Evolutionary conservation across 2,888 invertebrate genomes (phyloP), one percentile per base, ranked within the genome.

Genomic region (Quadroppia sp.): DNA sequence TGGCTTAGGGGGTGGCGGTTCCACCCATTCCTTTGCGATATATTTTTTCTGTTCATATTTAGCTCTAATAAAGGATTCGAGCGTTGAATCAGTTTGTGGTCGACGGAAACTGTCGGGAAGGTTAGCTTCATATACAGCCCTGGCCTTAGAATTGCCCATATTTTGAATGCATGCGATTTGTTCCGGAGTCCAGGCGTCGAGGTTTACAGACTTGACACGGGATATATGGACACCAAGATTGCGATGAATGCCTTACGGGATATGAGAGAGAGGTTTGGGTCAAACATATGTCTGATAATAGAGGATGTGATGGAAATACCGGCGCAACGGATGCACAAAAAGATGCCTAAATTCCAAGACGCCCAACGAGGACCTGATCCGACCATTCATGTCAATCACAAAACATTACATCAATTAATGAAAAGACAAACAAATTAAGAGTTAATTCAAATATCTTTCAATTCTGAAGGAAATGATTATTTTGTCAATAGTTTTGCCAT

Each of bases 11-110:
- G 90, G 84, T 7, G 90, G 86, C 17, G 92, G 92, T 53, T 90
- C 92, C 71, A 96, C 91, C 95, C 95, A 97, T 84, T 97, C 97
- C 80, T 82, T 89, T n/a, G 97, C 97, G 80, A 97, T 92, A 83
- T 96, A 99, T 82, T 97, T 96, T 85, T 96, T 98, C 82, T 94
- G 92, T 83, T 99, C 99, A 82, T 99, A 99, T 84, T 99, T 99
- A 76, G 95, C 93, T 77, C 98, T 87, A 79, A 99, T 94, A 83
- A 99, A 99, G 73, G 90, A 89, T 82, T 99, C 99, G 61, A 99
- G 85, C 17, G 92, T 80, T 71, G 92, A 89, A 82, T 96, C 96
- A 77, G 90, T 92, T 83, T 95, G 97, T 1, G 99, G 98, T 77
- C 99, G 88, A 48, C 97, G 87, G 84, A 95, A 97, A 79, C 91